Conservation (phyloP, 2,113 vertebrate genomes). For the Eupsittula cactorum region DNA sequence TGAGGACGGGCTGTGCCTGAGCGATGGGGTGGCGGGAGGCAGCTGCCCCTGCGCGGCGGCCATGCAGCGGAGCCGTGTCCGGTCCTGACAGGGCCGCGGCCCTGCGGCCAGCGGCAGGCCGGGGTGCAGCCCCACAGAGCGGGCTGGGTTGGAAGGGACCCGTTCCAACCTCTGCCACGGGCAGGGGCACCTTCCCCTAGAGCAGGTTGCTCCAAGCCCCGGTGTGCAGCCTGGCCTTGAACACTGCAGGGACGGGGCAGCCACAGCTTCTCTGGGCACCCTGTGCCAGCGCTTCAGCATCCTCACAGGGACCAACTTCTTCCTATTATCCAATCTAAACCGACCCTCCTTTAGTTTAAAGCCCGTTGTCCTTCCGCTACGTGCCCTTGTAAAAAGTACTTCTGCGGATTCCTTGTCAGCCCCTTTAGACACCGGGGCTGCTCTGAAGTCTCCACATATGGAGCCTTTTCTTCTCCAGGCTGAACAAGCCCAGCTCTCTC, state of each 20-base stretch:
- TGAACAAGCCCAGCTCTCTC: too few species aligned
- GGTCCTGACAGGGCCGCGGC: too few species aligned
- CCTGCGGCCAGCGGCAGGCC: too few species aligned
- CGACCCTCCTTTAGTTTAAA: background rate
- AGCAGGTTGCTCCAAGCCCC: too few species aligned
- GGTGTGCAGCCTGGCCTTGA: background rate
- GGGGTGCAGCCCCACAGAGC: too few species aligned
- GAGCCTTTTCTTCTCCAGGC: background rate
- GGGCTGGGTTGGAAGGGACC: background rate
- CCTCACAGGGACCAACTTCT: too few species aligned
- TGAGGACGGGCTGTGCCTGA: rapidly evolving
- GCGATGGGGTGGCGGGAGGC: too few species aligned
- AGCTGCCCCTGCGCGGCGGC: too few species aligned
- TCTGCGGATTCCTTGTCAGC: background rate
- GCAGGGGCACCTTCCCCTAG: too few species aligned
- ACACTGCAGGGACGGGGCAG: background rate
- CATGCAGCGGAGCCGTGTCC: too few species aligned
- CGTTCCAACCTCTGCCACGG: too few species aligned
- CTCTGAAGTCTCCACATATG: background rate
- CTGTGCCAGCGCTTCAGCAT: background rate
- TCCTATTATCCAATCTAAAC: background rate
- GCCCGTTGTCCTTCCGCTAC: background rate
- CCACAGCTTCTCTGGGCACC: background rate
- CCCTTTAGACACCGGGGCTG: background rate
- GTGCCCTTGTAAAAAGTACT: background rate